Evolutionary conservation across 2,797 vertebrate genomes (phyloP).

Genomic region (Chaetophractus vellerosus): DNA sequence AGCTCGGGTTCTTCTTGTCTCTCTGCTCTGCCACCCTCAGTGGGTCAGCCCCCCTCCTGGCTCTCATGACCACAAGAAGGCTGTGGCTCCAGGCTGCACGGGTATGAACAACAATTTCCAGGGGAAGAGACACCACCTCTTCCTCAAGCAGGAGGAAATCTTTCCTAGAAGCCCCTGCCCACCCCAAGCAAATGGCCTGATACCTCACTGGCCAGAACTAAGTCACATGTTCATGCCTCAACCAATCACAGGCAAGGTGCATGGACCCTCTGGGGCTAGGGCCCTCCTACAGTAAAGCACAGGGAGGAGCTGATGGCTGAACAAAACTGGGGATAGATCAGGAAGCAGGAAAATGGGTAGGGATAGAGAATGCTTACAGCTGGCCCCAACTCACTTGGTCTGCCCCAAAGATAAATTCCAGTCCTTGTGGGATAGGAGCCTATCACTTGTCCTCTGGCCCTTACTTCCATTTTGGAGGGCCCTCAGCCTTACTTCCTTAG

Average conservation of each 20-base stretch:
- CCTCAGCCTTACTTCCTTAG: not conserved
- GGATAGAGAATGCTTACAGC: not conserved
- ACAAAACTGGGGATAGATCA: not conserved
- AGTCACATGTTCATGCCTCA: not conserved
- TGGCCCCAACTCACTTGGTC: accelerated
- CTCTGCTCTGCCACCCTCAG: not conserved
- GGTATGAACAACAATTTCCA: not conserved
- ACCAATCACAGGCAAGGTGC: constrained; percentile 18
- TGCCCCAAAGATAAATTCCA: not conserved
- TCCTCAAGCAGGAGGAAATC: not conserved
- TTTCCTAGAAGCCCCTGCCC: not conserved
- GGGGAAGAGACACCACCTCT: not conserved
- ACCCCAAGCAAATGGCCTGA: not conserved
- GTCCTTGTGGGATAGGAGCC: not conserved
- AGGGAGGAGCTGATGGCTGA: not conserved
- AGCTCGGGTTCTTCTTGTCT: not conserved
- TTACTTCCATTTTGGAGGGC: not conserved
- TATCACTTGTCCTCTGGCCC: not conserved
- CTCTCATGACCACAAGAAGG: not conserved
- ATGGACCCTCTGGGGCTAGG: too few species aligned
- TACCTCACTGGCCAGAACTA: not conserved
- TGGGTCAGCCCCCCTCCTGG: not conserved
- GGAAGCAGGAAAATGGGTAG: not conserved
- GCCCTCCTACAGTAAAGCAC: not conserved
- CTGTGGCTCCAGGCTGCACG: not conserved